Percentiles rank a stretch among this genome's conserved stretches.
phyloP scores from a whole-genome alignment of 2,797 vertebrate species.

The Falco cherrug region DNA sequence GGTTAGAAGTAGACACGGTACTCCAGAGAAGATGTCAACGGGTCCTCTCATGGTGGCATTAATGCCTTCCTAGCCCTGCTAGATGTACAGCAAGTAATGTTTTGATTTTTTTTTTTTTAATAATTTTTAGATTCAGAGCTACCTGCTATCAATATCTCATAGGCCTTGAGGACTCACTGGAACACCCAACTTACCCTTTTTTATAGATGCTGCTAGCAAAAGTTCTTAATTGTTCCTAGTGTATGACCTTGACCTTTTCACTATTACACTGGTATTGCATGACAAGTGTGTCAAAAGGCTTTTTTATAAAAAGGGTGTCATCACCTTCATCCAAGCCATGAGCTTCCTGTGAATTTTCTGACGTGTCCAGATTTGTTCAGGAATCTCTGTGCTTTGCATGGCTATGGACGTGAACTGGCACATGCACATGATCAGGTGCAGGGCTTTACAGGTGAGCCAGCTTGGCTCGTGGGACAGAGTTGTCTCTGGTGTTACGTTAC shows the following conservation, averaged over 20 bases:
- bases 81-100: background rate
- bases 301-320: conserved; percentile 2
- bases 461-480: background rate
- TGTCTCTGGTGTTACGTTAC: background rate
- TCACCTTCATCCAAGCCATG: background rate
- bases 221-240: background rate
- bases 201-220: background rate
- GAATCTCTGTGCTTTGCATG: background rate
- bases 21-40: background rate
- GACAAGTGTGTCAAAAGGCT: background rate
- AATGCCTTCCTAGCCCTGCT: background rate
- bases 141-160: background rate
- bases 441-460: background rate
- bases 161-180: background rate
- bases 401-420: background rate
- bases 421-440: accelerated
- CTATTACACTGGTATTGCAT: background rate
- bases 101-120: background rate
- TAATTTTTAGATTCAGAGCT: background rate
- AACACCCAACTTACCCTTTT: background rate
- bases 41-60: background rate
- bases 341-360: background rate
- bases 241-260: background rate
- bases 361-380: background rate
- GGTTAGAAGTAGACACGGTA: background rate